A percentile compares a stretch with the other conserved stretches of the same genome.
Evolutionary conservation across 1,140 invertebrate genomes (phyloP).

Genomic region (Arion vulgaris): DNA sequence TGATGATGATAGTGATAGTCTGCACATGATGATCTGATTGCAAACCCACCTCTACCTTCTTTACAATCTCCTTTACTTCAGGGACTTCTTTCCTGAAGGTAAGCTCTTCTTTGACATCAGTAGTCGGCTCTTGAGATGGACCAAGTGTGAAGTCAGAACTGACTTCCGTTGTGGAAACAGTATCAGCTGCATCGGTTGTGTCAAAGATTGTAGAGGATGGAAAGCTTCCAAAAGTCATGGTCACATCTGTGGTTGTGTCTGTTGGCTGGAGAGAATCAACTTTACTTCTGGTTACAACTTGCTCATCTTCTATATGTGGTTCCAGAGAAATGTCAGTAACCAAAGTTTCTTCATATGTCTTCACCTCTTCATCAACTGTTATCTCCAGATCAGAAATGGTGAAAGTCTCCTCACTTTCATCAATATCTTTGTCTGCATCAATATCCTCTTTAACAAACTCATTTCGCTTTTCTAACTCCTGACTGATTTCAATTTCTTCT

Average conservation of each 20-base stretch:
- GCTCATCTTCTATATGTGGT: neutral
- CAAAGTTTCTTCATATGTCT: no score
- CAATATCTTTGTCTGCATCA: constrained; percentile 38
- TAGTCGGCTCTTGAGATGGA: neutral
- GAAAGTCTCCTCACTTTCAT: constrained; percentile 31
- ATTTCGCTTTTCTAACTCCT: constrained; percentile 39
- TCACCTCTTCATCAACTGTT: neutral
- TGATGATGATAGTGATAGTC: constrained; percentile 24
- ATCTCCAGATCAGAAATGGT: neutral
- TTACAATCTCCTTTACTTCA: constrained; percentile 38
- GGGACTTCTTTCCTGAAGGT: constrained; percentile 37
- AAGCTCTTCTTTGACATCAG: constrained; percentile 38
- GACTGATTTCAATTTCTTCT: constrained; percentile 23
- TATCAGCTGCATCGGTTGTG: neutral
- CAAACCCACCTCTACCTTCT: constrained; percentile 43
- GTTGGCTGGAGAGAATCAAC: neutral
- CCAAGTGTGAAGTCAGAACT: constrained; percentile 2
- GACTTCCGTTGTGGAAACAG: neutral
- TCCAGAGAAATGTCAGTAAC: neutral
- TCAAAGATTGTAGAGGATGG: neutral
- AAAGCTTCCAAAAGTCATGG: neutral
- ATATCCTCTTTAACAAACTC: constrained; percentile 23
- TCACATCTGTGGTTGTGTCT: neutral
- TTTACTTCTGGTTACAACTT: neutral
- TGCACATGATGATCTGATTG: constrained; percentile 22